Conservation (phyloP, 2,797 vertebrate species). For the Moxostoma hubbsi region DNA sequence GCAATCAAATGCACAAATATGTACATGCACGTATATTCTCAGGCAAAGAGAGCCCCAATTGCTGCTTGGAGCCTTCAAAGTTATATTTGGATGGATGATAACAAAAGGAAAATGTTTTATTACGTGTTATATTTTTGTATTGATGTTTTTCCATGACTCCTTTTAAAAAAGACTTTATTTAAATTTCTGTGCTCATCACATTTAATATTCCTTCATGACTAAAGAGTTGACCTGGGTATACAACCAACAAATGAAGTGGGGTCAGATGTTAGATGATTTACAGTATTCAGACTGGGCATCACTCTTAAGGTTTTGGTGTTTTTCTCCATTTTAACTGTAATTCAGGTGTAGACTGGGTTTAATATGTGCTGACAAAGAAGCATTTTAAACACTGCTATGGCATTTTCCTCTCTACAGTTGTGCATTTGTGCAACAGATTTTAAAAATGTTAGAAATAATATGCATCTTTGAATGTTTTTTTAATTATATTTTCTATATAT, state of each 20-base stretch:
- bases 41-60: slow-evolving; percentile 2
- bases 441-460: slow-evolving; percentile 7
- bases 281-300: no score
- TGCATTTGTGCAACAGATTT: slow-evolving; percentile 2
- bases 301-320: neutral
- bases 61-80: slow-evolving; percentile 27
- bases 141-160: no score
- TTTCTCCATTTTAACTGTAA: neutral
- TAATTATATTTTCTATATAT: neutral
- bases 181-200: neutral
- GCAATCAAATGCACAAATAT: no score
- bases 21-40: neutral
- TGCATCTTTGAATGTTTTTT: slow-evolving; percentile 14
- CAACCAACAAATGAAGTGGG: neutral
- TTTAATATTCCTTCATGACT: neutral
- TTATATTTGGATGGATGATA: slow-evolving; percentile 36
- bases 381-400: neutral
- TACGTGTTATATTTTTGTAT: neutral
- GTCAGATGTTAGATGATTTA: neutral
- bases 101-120: neutral
- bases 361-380: neutral
- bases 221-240: neutral
- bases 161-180: neutral
- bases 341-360: neutral
- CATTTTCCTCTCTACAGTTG: neutral